Base-by-base conservation (phyloP, 2,113 vertebrate species). In the Muntiacus reevesi region DNA sequence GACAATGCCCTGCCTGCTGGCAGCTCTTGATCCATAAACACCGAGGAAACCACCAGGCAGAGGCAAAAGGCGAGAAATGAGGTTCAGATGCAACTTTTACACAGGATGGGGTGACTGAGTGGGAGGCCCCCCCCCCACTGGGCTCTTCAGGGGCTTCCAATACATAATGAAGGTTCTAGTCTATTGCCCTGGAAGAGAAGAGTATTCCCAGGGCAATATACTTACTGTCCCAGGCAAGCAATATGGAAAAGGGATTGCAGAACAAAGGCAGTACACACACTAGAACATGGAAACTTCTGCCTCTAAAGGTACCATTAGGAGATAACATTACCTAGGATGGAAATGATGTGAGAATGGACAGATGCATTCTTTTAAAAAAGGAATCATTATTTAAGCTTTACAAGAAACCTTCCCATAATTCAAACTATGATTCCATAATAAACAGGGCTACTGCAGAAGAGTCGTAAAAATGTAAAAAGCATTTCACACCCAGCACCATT, bases 111-210 rank as follows among this genome's bases (percentile, higher is more conserved):
- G 60, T 0, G 21, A 30, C 5, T 14, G 45, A 86, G 84, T 14
- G 52, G 15, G 15, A 19, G 14, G 6, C 43, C 43, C 43, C 43
- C 43, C 5, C 43, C 1, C 27, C 25, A 33, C 3, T 1, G 27
- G n/a, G 60, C 52, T 36, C 45, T 67, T 10, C 2, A 40, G 47
- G 9, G 47, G 64, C 15, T 91, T 60, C 91, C 52, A 25, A 0
- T 5, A 27, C 0, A 1, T 6, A n/a, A 23, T 4, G 25, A 43
- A 28, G 5, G 19, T 3, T 7, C 33, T 4, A 25, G 67, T 64
- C 71, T 27, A 16, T 23, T 50, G 45, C 12, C 14, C 40, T 17
- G 43, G 19, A 33, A 64, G 84, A 52, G 33, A 59, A 45, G 28
- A n/a, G 54, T 17, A 23, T 9, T 33, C 9, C 15, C 40, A 50